Base-by-base conservation (phyloP, 2,113 vertebrate species). In the Melanerpes aurifrons region DNA sequence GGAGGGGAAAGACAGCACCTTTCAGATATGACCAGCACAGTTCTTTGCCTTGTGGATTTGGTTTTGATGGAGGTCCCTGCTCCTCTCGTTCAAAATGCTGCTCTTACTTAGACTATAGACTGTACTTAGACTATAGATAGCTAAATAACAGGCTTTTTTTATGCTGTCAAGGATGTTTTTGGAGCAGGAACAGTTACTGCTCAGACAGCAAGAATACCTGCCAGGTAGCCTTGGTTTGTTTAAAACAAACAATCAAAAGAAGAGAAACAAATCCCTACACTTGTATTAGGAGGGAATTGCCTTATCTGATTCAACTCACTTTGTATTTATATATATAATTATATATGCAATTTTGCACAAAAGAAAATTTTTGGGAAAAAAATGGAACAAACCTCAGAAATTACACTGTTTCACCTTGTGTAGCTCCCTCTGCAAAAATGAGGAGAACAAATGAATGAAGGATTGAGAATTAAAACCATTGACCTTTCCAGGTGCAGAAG, bases 81-180 rank as follows among this genome's bases (percentile, higher is more conserved):
- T 85, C 20, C 54, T 58, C 50, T 64, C 12, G 74, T 92, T 35
- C 43, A 73, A 89, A 93, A 63, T 48, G 32, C 16, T 82, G n/a
- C 53, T 56, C 26, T 82, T 85, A 40, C 31, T 56, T 40, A 40
- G 25, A 69, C 73, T 40, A 40, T 12, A 37, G 37, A 37, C 43
- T 87, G 26, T 76, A 48, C 35, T 85, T 93, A 76, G 47, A 43
- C 67, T 70, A 50, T 16, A 87, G 87, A 57, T 43, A 85, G 35
- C 35, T 73, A 79, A 94, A 72, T 81, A 90, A 75, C n/a, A 84
- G 83, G n/a, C 17, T 82, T 35, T 11, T 73, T 96, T 92, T 32
- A 40, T 77, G 82, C 68, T 80, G 28, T 61, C 84, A 89, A 64
- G 69, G 53, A 53, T 77, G 43, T 14, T 35, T 92, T 57, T 93